Evolutionary conservation across 2,888 invertebrate species (phyloP).

Genomic region (Nomada fucata): DNA sequence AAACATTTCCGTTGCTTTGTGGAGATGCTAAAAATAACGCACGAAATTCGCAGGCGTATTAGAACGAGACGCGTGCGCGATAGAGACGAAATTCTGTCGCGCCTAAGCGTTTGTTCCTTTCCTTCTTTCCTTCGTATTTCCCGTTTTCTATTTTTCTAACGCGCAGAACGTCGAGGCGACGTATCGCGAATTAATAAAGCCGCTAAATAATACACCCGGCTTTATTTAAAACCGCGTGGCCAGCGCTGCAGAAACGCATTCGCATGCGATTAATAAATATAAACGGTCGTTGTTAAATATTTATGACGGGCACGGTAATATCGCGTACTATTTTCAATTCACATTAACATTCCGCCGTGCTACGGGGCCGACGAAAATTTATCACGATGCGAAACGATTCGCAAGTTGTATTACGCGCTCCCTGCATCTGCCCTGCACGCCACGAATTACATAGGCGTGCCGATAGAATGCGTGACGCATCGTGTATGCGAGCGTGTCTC

Average conservation of each 20-base stretch:
- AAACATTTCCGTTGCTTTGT: slow-evolving; percentile 24
- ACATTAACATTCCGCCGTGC: slow-evolving; percentile 48
- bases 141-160: no score
- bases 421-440: not conserved
- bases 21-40: not conserved
- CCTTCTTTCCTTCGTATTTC: no score
- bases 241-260: not conserved
- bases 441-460: slow-evolving; percentile 4
- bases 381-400: slow-evolving; percentile 40
- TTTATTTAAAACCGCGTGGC: slow-evolving; percentile 36
- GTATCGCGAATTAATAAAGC: slow-evolving; percentile 16
- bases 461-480: slow-evolving; percentile 15
- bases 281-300: slow-evolving; percentile 55
- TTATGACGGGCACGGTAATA: slow-evolving; percentile 41
- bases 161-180: not conserved
- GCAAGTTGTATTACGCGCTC: slow-evolving; percentile 19
- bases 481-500: not conserved
- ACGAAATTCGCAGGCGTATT: slow-evolving; percentile 5
- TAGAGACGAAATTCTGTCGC: not conserved
- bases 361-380: slow-evolving; percentile 33
- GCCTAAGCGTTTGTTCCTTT: no score
- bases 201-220: slow-evolving; percentile 12
- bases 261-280: slow-evolving; percentile 46
- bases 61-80: not conserved
- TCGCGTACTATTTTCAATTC: slow-evolving; percentile 45